Base-by-base conservation (phyloP, 2,888 invertebrate species). In the Aphodius granarius region DNA sequence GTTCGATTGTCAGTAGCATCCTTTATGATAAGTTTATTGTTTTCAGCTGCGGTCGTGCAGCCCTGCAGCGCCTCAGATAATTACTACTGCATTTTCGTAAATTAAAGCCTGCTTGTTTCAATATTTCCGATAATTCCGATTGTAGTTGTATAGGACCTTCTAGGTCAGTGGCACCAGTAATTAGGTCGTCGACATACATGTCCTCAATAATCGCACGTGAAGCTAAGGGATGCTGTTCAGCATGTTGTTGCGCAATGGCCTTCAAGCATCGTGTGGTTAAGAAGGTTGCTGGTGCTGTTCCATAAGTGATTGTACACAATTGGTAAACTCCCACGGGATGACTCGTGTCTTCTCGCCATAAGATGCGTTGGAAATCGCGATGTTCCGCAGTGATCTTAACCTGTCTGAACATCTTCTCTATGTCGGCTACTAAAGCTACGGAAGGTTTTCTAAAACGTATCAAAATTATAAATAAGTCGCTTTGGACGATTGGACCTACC, bases 321-420 rank as follows among this genome's bases (percentile, higher is more conserved):
- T 66, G 65, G 18, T 73, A 73, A 22, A 73, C 43, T 20, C 23
- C 21, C 6, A 73, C 62, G 15, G 73, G 73, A 21, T 73, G n/a
- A 19, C 64, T 65, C 20, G 13, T 65, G 21, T 18, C 13, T 23
- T 23, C 22, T 63, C 73, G 22, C 73, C 73, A 73, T 64, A 73
- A 43, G n/a, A 73, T 73, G 63, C 73, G 65, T 73, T 73, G 73
- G 64, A 64, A 73, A 73, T 73, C 65, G n/a, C 21, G 20, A 65
- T 65, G 65, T 20, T 20, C 21, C 1, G 17, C 9, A 20, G 16
- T 22, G 16, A 70, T 20, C 70, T 20, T 71, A 9, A 71, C 71
- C 23, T 71, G 71, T 23, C 71, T 21, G 22, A 71, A 71, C 71
- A 71, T 71, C 22, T 71, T 71, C 22, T 71, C 71, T 3, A 71